These are phyloP conservation scores for Molanna angustata DNA, from an alignment of 2,888 invertebrate genomes.

Conservation along the genomic window DNA sequence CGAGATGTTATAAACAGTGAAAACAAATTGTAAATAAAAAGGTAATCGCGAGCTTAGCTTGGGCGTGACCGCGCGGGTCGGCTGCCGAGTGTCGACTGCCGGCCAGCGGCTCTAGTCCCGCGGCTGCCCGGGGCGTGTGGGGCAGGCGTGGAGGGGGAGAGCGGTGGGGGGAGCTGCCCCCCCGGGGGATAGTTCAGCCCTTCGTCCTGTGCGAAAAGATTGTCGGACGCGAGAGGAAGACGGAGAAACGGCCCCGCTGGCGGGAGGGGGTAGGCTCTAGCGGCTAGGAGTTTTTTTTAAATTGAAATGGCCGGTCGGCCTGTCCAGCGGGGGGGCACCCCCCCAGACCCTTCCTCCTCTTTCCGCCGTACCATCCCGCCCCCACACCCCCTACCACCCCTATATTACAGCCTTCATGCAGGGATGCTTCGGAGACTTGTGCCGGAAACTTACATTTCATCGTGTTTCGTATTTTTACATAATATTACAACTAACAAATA, in stretches of 20 bases:
- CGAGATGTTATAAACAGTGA: constrained; percentile 2
- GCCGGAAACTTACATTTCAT: constrained; percentile 8
- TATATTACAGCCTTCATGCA: too few relatives aligned
- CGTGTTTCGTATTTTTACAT: neutral
- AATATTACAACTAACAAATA: constrained; percentile 2
- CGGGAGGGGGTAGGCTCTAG: constrained; percentile 36
- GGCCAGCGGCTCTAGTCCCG: constrained; percentile 23
- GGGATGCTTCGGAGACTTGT: constrained; percentile 16
- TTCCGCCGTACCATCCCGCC: constrained; percentile 35
- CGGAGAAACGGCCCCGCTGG: constrained; percentile 50
- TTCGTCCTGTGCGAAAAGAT: constrained; percentile 43
- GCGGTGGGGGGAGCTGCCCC: constrained; percentile 43
- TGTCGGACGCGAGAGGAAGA: constrained; percentile 46
- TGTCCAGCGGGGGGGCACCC: constrained; percentile 52
- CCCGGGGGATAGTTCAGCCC: constrained; percentile 36
- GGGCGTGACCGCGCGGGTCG: constrained; percentile 28
- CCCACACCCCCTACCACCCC: constrained; percentile 1
- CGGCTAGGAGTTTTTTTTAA: constrained; percentile 59
- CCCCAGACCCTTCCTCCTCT: constrained; percentile 38
- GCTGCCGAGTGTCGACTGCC: constrained; percentile 30
- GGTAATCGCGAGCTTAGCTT: neutral
- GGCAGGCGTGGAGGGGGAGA: constrained; percentile 6
- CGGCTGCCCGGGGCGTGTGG: constrained; percentile 12
- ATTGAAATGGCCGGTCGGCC: constrained; percentile 61
- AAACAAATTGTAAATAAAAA: constrained; percentile 22